A percentile compares a stretch with the other conserved stretches of the same genome.
Evolutionary conservation across 2,797 vertebrate genomes (phyloP).

Genomic region (Cuniculus paca): DNA sequence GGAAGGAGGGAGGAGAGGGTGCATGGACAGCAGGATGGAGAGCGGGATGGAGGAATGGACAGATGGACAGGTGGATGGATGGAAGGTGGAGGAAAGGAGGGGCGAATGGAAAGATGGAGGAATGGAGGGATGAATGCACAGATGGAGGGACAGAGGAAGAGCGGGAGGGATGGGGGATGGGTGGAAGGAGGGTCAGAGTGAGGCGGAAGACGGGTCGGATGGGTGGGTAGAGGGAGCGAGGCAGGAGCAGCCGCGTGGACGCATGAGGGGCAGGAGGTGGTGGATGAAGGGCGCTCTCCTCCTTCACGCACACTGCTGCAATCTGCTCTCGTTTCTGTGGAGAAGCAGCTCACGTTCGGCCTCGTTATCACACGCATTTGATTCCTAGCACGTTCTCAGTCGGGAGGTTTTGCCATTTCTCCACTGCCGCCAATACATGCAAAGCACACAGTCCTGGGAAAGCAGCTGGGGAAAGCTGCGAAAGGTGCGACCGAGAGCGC

Average conservation of each 20-base stretch:
- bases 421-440: constrained; percentile 43
- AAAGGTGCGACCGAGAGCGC: constrained; percentile 7
- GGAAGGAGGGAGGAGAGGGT: not conserved
- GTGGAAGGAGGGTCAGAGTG: no score
- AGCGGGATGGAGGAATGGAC: not conserved
- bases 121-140: not conserved
- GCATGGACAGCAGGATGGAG: not conserved
- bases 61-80: not conserved
- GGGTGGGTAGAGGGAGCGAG: not conserved
- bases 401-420: constrained; percentile 14
- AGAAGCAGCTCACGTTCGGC: not conserved
- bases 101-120: not conserved
- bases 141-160: not conserved
- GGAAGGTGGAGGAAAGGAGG: not conserved
- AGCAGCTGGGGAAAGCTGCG: constrained; percentile 6
- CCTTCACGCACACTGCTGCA: not conserved
- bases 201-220: no score
- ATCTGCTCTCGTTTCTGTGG: not conserved
- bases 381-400: constrained; percentile 16
- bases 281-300: not conserved
- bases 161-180: no score
- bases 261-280: not conserved
- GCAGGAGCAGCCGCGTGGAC: not conserved
- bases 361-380: constrained; percentile 39
- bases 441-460: constrained; percentile 57